These are phyloP conservation scores for Sebastolobus altivelis DNA, from an alignment of 2,797 vertebrate genomes.

Conservation along the genomic window DNA sequence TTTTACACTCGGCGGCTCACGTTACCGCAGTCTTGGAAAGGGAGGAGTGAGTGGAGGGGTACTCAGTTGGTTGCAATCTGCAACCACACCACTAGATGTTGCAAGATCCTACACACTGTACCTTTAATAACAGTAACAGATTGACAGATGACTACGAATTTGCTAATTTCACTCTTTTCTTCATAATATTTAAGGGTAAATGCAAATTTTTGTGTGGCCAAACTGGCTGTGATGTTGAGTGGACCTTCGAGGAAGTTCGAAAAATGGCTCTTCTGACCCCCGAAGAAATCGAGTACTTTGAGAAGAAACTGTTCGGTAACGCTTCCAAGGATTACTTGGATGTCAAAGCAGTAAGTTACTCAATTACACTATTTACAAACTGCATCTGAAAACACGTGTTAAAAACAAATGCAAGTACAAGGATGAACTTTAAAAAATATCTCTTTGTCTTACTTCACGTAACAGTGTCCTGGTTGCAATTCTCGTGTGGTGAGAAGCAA, in stretches of 20 bases:
- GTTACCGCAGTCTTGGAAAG: no score
- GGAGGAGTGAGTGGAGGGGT: no score
- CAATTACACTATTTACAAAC: neutral
- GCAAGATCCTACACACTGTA: fast-evolving
- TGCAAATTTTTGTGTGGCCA: constrained; percentile 73
- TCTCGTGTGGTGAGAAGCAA: constrained; percentile 3
- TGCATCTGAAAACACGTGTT: neutral
- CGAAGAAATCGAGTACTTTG: constrained; percentile 69
- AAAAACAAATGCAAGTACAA: neutral
- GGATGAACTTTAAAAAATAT: neutral
- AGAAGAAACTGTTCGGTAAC: constrained; percentile 54
- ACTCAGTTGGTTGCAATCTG: no score
- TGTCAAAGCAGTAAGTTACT: constrained; percentile 63
- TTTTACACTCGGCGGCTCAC: no score
- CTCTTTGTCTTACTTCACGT: fast-evolving
- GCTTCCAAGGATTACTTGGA: constrained; percentile 47
- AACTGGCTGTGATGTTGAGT: constrained; percentile 51
- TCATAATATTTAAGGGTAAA: constrained; percentile 53
- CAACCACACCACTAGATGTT: no score
- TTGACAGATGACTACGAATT: no score
- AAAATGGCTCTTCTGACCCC: constrained; percentile 76
- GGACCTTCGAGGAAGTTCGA: constrained; percentile 74
- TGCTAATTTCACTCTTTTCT: neutral
- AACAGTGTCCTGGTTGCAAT: constrained; percentile 66
- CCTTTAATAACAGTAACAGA: neutral